Evolutionary conservation across 2,797 vertebrate genomes (phyloP).

Genomic region (Simalia tracyae): DNA sequence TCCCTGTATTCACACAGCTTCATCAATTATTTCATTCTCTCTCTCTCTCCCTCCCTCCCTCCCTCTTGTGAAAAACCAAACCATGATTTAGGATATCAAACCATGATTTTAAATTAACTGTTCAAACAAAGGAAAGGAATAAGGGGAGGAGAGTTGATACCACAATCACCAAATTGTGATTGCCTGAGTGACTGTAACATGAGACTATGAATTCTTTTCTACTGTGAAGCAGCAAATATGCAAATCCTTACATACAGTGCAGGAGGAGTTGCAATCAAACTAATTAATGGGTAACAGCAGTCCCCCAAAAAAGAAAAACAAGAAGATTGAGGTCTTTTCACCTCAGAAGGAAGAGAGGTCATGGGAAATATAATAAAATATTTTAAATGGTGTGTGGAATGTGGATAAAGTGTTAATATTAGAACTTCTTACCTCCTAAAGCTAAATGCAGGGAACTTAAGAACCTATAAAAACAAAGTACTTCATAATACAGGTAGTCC

Average conservation of each 20-base stretch:
- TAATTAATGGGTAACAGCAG: neutral
- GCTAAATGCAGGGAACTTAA: neutral
- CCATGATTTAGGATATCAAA: neutral
- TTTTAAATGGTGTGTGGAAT: neutral
- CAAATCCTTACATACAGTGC: neutral
- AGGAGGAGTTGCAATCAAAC: neutral
- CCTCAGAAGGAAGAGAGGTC: neutral
- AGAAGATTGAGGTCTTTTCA: too few relatives aligned
- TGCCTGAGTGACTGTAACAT: neutral
- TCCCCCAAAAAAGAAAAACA: neutral
- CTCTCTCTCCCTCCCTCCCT: neutral
- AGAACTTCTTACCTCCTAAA: neutral
- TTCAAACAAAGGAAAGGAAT: neutral
- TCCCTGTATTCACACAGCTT: neutral
- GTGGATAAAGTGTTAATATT: neutral
- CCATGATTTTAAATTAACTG: neutral
- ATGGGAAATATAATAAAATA: neutral
- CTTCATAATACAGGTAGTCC: neutral
- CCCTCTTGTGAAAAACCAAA: neutral
- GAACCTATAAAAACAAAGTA: neutral
- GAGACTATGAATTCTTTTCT: neutral
- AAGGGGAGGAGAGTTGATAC: neutral
- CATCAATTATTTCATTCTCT: too few relatives aligned
- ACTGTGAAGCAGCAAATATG: neutral
- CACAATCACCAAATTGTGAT: neutral